Evolutionary conservation across 2,113 vertebrate species (phyloP).

Genomic region (Pseudorasbora parva): DNA sequence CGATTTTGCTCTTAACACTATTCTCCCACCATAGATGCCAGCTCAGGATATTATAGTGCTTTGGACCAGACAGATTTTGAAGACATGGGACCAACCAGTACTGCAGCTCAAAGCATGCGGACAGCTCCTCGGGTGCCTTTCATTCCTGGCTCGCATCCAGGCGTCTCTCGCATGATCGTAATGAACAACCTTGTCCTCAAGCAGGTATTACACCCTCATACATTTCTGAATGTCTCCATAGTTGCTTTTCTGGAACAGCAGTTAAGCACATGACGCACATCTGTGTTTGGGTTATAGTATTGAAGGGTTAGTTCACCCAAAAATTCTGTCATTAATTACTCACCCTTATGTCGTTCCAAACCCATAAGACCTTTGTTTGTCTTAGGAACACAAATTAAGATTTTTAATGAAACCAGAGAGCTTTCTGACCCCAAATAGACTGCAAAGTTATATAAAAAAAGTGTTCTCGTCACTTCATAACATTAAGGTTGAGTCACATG

Average conservation of each 20-base stretch:
- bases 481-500: too few relatives aligned
- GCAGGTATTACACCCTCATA: conserved; percentile 77
- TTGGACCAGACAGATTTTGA: conserved; percentile 85
- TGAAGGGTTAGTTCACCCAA: background rate
- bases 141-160: conserved; percentile 74
- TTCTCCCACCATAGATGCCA: conserved; percentile 76
- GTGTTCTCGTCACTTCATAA: too few relatives aligned
- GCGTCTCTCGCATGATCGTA: conserved; percentile 84
- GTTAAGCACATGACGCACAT: background rate
- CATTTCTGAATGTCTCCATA: background rate
- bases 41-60: conserved; percentile 84
- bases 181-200: conserved; percentile 90
- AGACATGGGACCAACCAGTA: conserved; percentile 74
- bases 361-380: too few relatives aligned
- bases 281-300: background rate
- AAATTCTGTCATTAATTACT: too few relatives aligned
- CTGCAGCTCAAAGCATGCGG: conserved; percentile 60
- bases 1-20: background rate
- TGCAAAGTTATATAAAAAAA: too few relatives aligned
- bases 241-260: background rate
- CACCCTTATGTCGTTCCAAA: too few relatives aligned
- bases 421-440: too few relatives aligned
- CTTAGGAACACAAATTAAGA: too few relatives aligned
- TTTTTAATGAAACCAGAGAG: too few relatives aligned
- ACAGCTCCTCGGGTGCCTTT: conserved; percentile 66